Evolutionary conservation across 2,888 invertebrate genomes (phyloP), one percentile per base, ranked within the genome.

Genomic region (Empis stercorea): DNA sequence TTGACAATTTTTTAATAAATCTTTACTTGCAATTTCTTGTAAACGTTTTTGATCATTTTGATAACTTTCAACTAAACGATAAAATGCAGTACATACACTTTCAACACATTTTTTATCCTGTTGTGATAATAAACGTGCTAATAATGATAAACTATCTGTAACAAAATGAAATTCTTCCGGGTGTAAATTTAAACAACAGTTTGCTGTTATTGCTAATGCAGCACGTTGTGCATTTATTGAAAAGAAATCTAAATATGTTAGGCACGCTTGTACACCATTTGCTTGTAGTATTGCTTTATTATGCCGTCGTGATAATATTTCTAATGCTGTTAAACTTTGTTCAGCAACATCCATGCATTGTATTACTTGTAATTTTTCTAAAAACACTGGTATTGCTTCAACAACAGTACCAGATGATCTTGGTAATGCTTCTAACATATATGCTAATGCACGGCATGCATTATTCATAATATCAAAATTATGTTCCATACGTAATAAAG

Each of bases 391-490:
- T 49, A 99, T 92, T 3, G 96, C 96, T 61, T 97, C 91, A 3
- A 95, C 91, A 10, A 99, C 94, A 3, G 96, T 88, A 17, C 88
- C 86, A 43, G 95, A 93, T 34, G 96, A 95, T 49, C 99, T 80
- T 0, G 99, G 99, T 55, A 99, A 67, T 1, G 97, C 95, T 70
- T 99, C 99, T 81, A 99, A 84, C 95, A 99, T 96, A 71, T 99
- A 99, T 0, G 96, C 96, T 36, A 99, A 76, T 1, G 97, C 97
- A 38, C 99, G 85, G 63, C 96, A 96, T 0, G 97, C 96, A 68
- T 97, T 94, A 66, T 96, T 94, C 97, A 97, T 97, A 78, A 99
- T 94, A 71, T 97, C 97, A 73, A 97, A 97, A 73, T 99, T 99
- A 66, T 97, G 94, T 64, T 97, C 97, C 77, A 95, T 93, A 45